Evolutionary conservation across 37 sponge, comb jelly and placozoan species (phyloP).

Genomic region (Spongia lamella): DNA sequence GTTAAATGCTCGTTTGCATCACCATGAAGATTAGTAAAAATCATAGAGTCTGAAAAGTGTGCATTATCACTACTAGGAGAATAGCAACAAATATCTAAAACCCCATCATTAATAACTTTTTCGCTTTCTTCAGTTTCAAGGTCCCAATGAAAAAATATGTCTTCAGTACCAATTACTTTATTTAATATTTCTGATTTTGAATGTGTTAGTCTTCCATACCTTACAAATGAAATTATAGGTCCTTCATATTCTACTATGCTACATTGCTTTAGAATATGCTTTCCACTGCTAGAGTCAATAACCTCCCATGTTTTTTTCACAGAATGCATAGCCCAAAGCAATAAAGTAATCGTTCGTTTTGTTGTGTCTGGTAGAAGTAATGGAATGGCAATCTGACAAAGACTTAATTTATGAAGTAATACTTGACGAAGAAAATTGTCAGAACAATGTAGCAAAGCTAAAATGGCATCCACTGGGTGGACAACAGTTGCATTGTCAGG

Average conservation of each 20-base stretch:
- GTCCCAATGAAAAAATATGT: conserved; percentile 23
- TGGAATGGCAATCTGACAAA: conserved; percentile 31
- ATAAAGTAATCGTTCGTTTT: not conserved
- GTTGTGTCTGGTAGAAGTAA: conserved; percentile 25
- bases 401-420: conserved; percentile 9
- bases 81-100: conserved; percentile 32
- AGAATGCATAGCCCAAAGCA: conserved; percentile 25
- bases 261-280: no score
- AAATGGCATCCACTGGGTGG: conserved; percentile 38
- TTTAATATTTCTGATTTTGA: conserved; percentile 48
- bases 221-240: conserved; percentile 34
- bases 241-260: conserved; percentile 3
- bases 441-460: conserved; percentile 21
- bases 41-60: conserved; percentile 16
- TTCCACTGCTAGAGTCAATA: no score
- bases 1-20: conserved; percentile 4
- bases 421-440: conserved; percentile 38
- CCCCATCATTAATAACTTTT: conserved; percentile 5
- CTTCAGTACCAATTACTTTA: conserved; percentile 7
- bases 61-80: not conserved
- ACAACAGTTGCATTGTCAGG: no score
- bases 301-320: conserved; percentile 38
- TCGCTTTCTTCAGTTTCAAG: conserved; percentile 3
- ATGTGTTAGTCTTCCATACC: conserved; percentile 8
- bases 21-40: conserved; percentile 37